These are phyloP conservation scores for Aphelocoma californica DNA, from an alignment of 2,797 vertebrate species.

Conservation along the genomic window DNA sequence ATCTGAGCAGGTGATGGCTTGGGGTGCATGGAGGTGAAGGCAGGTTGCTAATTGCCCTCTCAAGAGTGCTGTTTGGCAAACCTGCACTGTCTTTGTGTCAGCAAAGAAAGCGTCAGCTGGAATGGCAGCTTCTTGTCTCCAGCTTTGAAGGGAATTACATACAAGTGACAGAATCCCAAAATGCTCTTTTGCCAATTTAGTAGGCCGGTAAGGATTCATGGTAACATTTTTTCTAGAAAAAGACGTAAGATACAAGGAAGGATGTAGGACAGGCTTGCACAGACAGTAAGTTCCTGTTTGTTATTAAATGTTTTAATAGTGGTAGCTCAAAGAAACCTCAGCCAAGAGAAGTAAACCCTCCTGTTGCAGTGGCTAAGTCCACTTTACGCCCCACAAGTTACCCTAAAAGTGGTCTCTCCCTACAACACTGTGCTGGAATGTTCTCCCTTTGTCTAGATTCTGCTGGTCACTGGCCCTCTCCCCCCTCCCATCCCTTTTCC, in stretches of 20 bases:
- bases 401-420: too few species aligned
- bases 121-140: not conserved
- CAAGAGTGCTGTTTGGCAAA: not conserved
- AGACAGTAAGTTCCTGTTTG: not conserved
- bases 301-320: not conserved
- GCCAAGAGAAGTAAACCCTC: not conserved
- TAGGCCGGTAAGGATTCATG: not conserved
- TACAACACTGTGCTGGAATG: too few species aligned
- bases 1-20: not conserved
- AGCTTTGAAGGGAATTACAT: not conserved
- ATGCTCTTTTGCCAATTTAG: not conserved
- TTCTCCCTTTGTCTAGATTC: too few species aligned
- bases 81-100: not conserved
- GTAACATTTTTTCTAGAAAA: not conserved
- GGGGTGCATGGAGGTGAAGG: not conserved
- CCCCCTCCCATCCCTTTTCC: too few species aligned
- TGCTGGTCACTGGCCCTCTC: too few species aligned
- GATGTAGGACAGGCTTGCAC: not conserved
- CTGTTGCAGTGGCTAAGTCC: not conserved
- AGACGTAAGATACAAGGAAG: not conserved
- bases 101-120: not conserved
- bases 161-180: not conserved
- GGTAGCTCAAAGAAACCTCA: not conserved
- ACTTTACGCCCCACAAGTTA: too few species aligned
- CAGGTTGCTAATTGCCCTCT: not conserved